Evolutionary conservation across 2,797 vertebrate species (phyloP).

Genomic region (Falco novaeseelandiae): DNA sequence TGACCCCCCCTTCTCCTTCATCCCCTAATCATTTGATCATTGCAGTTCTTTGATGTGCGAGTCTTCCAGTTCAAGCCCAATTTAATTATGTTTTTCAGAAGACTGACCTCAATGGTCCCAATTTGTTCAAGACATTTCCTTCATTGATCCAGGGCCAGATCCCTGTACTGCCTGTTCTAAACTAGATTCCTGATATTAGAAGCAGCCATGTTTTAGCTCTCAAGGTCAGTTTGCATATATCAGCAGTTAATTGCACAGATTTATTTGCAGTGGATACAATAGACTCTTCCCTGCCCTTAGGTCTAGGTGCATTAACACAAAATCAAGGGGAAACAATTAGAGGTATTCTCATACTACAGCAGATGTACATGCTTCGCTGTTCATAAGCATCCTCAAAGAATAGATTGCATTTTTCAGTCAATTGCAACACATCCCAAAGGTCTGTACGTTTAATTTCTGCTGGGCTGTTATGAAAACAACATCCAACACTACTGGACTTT

Average conservation of each 20-base stretch:
- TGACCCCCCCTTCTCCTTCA: not conserved
- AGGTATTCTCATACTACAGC: not conserved
- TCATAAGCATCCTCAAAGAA: not conserved
- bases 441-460: not conserved
- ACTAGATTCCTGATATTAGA: conserved; percentile 13
- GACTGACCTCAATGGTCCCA: conserved; percentile 46
- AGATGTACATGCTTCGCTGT: not conserved
- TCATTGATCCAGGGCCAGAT: conserved; percentile 50
- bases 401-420: not conserved
- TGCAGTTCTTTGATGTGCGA: conserved; percentile 35
- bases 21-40: conserved; percentile 30
- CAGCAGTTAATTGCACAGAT: conserved; percentile 34
- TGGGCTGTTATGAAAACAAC: not conserved
- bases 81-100: conserved; percentile 64
- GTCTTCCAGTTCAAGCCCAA: conserved; percentile 31
- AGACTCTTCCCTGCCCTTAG: not conserved
- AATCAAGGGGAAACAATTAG: conserved; percentile 27
- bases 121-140: conserved; percentile 61
- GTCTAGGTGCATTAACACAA: conserved; percentile 2
- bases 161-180: not conserved
- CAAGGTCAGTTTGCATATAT: conserved; percentile 23
- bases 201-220: not conserved
- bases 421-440: not conserved
- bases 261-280: conserved; percentile 34
- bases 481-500: not conserved